Conservation (phyloP, 2,797 vertebrate species). For the Gadopsis marmoratus region DNA sequence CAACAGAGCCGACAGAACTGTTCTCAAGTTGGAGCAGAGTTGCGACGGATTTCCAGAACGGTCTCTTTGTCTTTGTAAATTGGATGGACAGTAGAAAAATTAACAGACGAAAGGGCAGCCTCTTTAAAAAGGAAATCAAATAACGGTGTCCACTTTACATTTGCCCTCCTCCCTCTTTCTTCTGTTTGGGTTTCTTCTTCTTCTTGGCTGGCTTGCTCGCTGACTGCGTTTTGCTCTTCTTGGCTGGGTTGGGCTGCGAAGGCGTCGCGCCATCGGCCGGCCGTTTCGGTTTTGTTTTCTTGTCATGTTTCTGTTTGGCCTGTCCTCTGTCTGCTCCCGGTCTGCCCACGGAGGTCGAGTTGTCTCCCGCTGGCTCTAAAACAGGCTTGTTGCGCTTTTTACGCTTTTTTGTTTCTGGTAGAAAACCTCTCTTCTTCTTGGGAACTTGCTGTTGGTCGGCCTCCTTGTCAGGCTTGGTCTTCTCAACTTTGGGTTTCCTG, state of each 20-base stretch:
- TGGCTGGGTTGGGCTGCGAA: conserved; percentile 73
- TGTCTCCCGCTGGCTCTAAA: conserved; percentile 47
- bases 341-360: neutral
- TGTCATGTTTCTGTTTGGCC: conserved; percentile 73
- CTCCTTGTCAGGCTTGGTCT: conserved; percentile 72
- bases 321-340: conserved; percentile 51
- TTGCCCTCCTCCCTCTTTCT: conserved; percentile 53
- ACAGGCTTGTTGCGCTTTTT: conserved; percentile 85
- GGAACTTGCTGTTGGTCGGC: conserved; percentile 17
- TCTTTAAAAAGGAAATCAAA: conserved; percentile 52
- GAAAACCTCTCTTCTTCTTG: conserved; percentile 92
- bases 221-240: conserved; percentile 80
- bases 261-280: conserved; percentile 10
- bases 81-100: neutral
- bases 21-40: conserved; percentile 4
- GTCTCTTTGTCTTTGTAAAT: neutral
- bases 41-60: conserved; percentile 1
- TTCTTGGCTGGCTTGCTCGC: conserved; percentile 62
- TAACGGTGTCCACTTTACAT: conserved; percentile 40
- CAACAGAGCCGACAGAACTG: neutral
- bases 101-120: neutral
- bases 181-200: conserved; percentile 77
- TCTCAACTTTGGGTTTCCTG: conserved; percentile 91
- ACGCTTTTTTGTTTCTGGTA: conserved; percentile 93
- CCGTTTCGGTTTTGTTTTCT: conserved; percentile 78